phyloP scores from a whole-genome alignment of 2,888 invertebrate species.

The Nomada ruficornis region DNA sequence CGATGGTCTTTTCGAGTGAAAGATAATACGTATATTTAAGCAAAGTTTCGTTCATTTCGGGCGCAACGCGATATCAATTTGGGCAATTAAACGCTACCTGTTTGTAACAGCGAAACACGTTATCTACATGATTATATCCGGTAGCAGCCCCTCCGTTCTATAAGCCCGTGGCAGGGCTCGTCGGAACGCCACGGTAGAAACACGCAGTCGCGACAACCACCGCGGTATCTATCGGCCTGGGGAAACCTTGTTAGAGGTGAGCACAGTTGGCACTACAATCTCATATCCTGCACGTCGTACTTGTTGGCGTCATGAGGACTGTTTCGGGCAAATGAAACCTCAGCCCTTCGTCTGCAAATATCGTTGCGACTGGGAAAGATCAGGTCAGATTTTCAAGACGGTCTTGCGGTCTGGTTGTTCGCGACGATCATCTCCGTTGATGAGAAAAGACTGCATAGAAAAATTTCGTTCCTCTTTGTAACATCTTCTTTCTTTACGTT shows the following conservation, averaged over 20 bases:
- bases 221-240: conserved; percentile 66
- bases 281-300: conserved; percentile 69
- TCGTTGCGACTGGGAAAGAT: conserved; percentile 25
- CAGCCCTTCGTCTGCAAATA: conserved; percentile 59
- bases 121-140: conserved; percentile 78
- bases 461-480: background rate
- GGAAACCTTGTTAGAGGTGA: conserved; percentile 76
- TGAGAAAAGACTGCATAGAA: background rate
- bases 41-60: conserved; percentile 30
- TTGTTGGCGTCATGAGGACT: conserved; percentile 24
- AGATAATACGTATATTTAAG: conserved; percentile 20
- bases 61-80: conserved; percentile 76
- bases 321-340: conserved; percentile 64
- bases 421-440: background rate
- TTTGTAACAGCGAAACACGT: conserved; percentile 75
- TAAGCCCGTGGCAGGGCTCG: conserved; percentile 36
- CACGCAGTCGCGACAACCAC: conserved; percentile 64
- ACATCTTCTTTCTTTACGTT: background rate
- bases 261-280: conserved; percentile 76
- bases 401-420: no score
- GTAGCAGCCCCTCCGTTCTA: conserved; percentile 42
- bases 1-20: background rate
- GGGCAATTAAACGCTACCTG: conserved; percentile 80
- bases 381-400: background rate
- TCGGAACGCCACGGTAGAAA: conserved; percentile 43